A percentile compares a stretch with the other conserved stretches of the same genome.
phyloP scores from a whole-genome alignment of 1,140 invertebrate genomes.

The Trissolcus basalis region DNA sequence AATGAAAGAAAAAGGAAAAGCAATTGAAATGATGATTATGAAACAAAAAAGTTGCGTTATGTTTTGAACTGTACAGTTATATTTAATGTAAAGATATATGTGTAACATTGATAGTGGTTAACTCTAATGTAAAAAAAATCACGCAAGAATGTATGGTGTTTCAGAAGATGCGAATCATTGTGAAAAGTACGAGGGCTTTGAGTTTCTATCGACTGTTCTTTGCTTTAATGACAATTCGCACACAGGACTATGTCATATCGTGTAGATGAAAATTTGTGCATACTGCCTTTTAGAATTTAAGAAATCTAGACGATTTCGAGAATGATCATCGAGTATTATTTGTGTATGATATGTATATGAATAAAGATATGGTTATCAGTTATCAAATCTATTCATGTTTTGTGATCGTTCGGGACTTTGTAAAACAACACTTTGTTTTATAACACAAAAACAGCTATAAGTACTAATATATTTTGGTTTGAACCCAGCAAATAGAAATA shows the following conservation, averaged over 20 bases:
- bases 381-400: too few species aligned
- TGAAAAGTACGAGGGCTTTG: conserved; percentile 1
- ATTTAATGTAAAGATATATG: conserved; percentile 45
- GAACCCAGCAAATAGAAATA: too few species aligned
- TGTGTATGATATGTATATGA: conserved; percentile 40
- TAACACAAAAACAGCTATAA: too few species aligned
- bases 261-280: conserved; percentile 26
- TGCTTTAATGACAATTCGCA: too few species aligned
- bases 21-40: too few species aligned
- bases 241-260: conserved; percentile 5
- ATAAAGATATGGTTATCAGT: conserved; percentile 22
- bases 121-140: conserved; percentile 41
- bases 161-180: conserved; percentile 7
- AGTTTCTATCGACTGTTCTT: too few species aligned
- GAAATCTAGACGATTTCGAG: conserved; percentile 6
- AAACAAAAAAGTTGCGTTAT: conserved; percentile 22
- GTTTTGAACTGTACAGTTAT: conserved; percentile 44
- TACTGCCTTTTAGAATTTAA: conserved; percentile 41
- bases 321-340: conserved; percentile 31
- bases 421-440: too few species aligned
- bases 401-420: too few species aligned
- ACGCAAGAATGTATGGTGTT: conserved; percentile 15
- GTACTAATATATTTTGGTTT: too few species aligned
- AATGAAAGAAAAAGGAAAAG: too few species aligned
- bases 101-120: conserved; percentile 7